phyloP scores from a whole-genome alignment of 37 sponge, comb jelly and placozoan genomes.

The Haliclona indistincta region DNA sequence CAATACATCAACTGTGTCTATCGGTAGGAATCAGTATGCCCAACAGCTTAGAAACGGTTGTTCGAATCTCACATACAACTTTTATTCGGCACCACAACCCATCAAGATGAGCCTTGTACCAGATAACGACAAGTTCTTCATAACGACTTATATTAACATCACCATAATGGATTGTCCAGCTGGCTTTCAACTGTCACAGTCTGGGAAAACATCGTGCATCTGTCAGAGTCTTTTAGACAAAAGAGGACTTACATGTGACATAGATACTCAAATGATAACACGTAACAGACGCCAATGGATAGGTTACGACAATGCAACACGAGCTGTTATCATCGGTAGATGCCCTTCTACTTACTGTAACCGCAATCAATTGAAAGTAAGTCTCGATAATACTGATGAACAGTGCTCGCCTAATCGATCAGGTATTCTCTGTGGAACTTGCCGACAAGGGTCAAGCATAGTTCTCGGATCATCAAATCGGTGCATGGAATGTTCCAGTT shows the following conservation, averaged over 20 bases:
- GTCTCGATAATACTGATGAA: conserved; percentile 8
- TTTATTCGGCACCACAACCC: too few relatives aligned
- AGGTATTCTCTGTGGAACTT: conserved; percentile 55
- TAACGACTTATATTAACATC: too few relatives aligned
- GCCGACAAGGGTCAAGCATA: conserved; percentile 19
- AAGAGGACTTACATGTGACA: neutral
- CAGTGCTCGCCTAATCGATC: conserved; percentile 32
- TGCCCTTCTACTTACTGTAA: neutral
- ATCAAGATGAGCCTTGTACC: too few relatives aligned
- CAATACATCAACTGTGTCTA: neutral
- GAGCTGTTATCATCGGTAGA: too few relatives aligned
- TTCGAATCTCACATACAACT: neutral
- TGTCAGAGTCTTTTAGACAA: neutral
- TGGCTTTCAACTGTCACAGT: too few relatives aligned
- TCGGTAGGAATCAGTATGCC: neutral
- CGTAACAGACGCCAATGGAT: neutral
- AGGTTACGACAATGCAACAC: neutral
- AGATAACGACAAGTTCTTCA: too few relatives aligned
- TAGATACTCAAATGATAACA: neutral
- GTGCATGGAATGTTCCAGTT: conserved; percentile 22
- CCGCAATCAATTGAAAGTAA: too few relatives aligned
- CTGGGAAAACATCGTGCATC: too few relatives aligned
- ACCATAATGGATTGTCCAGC: too few relatives aligned
- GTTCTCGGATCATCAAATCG: conserved; percentile 19
- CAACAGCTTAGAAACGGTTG: neutral